Percentiles rank a stretch among this genome's conserved stretches.
These are phyloP conservation scores for Volucella inflata DNA, from an alignment of 2,888 invertebrate species.

Conservation along the genomic window DNA sequence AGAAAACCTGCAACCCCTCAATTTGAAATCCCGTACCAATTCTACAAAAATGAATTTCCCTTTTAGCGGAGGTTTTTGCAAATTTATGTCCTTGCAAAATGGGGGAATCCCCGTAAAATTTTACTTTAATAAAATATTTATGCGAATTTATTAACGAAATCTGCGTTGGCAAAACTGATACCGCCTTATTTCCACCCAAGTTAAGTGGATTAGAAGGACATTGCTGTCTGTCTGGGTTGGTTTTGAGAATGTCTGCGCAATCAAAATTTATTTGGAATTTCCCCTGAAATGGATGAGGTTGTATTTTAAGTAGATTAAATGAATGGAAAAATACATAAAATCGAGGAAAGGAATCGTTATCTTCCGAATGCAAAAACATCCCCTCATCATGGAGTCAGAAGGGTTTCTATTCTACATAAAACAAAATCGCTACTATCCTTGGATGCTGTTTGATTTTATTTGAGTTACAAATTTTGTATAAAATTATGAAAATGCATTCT, in stretches of 20 bases:
- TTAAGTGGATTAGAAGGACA: constrained; percentile 30
- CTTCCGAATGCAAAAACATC: constrained; percentile 48
- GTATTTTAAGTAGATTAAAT: constrained; percentile 67
- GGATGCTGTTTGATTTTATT: constrained; percentile 44
- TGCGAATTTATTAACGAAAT: constrained; percentile 61
- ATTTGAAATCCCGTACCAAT: constrained; percentile 63
- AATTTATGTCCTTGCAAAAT: constrained; percentile 37
- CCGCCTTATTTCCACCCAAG: constrained; percentile 46
- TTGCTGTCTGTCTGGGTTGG: constrained; percentile 19
- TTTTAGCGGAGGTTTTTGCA: neutral
- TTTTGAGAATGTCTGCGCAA: constrained; percentile 21
- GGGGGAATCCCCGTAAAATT: constrained; percentile 34
- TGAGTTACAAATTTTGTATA: constrained; percentile 32
- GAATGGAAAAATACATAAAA: constrained; percentile 47
- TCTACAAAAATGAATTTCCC: constrained; percentile 54
- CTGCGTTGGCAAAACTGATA: constrained; percentile 42
- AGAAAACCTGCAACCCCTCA: constrained; percentile 5
- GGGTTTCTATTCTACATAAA: constrained; percentile 38
- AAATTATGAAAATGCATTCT: constrained; percentile 62
- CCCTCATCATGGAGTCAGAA: constrained; percentile 40
- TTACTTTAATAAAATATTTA: constrained; percentile 66
- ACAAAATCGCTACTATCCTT: constrained; percentile 52
- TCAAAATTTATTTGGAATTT: constrained; percentile 18
- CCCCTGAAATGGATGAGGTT: neutral
- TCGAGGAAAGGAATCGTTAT: constrained; percentile 25